Conservation (phyloP, 2,888 invertebrate species). For the Cerastoderma edule region DNA sequence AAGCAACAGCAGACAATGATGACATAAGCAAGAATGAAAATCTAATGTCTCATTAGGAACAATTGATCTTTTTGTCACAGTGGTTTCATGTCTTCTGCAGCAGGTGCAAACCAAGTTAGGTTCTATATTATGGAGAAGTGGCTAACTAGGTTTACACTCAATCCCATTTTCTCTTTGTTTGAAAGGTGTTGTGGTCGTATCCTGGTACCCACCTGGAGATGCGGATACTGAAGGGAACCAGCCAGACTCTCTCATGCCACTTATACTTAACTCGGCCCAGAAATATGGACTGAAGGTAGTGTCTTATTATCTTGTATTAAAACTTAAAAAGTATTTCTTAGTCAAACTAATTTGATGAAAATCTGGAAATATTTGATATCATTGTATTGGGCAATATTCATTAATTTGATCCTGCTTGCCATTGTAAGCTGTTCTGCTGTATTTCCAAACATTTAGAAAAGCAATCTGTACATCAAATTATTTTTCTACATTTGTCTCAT, state of each 20-base stretch:
- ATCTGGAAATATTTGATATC: not conserved
- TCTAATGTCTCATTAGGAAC: no score
- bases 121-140: no score
- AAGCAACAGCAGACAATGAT: no score
- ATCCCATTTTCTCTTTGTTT: not conserved
- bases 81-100: no score
- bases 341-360: not conserved
- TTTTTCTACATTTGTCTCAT: no score
- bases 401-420: no score
- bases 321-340: not conserved
- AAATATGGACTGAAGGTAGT: conserved; percentile 81
- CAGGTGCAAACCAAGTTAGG: no score
- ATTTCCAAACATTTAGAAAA: not conserved
- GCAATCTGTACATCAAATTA: no score
- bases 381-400: not conserved
- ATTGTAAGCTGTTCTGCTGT: not conserved
- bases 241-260: conserved; percentile 76
- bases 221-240: conserved; percentile 79
- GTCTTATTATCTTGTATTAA: not conserved
- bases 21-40: no score
- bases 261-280: conserved; percentile 79
- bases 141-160: not conserved
- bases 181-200: conserved; percentile 86
- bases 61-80: no score
- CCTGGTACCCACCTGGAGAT: conserved; percentile 86